Percentiles rank a stretch among this genome's conserved stretches.
These are phyloP conservation scores for Ranitomeya variabilis DNA, from an alignment of 2,113 vertebrate species.

Conservation along the genomic window DNA sequence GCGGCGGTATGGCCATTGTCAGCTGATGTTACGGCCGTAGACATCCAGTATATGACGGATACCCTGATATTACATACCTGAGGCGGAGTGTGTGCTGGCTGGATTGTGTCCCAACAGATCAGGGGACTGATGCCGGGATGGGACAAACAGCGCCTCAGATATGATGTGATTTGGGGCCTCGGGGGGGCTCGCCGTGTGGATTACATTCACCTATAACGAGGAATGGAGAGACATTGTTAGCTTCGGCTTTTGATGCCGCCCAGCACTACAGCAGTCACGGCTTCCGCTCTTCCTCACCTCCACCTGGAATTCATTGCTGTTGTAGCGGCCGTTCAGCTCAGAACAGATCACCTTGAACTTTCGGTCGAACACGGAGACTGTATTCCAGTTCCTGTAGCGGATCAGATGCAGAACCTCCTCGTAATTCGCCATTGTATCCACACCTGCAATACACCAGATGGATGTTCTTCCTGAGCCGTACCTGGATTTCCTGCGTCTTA, in stretches of 20 bases:
- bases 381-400: constrained; percentile 92
- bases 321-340: constrained; percentile 93
- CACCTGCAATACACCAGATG: constrained; percentile 71
- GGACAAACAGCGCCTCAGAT: constrained; percentile 90
- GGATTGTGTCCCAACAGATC: constrained; percentile 96
- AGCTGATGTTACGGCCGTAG: too few relatives aligned
- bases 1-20: too few relatives aligned
- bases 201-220: constrained; percentile 85
- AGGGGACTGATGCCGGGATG: constrained; percentile 88
- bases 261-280: too few relatives aligned
- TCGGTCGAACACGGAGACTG: constrained; percentile 87
- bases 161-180: constrained; percentile 90
- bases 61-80: constrained; percentile 72
- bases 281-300: constrained; percentile 77
- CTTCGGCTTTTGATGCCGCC: too few relatives aligned
- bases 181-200: constrained; percentile 87
- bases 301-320: constrained; percentile 95
- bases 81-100: constrained; percentile 87
- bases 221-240: not conserved
- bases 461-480: not conserved
- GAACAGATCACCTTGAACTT: constrained; percentile 95
- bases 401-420: constrained; percentile 90
- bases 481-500: not conserved
- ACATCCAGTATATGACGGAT: too few relatives aligned
- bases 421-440: constrained; percentile 93